Evolutionary conservation across 2,113 vertebrate genomes (phyloP).

Genomic region (Pachypanchax playfairii): DNA sequence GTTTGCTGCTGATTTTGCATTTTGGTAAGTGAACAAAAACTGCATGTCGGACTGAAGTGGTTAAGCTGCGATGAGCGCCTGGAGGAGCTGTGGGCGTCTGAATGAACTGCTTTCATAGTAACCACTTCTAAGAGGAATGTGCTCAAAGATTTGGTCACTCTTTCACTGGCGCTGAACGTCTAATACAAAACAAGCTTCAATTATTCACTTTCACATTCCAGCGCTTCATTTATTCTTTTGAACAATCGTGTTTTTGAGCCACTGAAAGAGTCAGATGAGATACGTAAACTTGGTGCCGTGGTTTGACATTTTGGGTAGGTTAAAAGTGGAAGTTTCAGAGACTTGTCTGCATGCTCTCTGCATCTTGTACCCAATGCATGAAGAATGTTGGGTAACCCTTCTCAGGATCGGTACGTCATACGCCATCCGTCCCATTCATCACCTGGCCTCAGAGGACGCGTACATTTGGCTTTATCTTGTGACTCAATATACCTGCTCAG

Average conservation of each 20-base stretch:
- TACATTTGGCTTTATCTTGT: slow-evolving; percentile 18
- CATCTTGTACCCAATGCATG: slow-evolving; percentile 77
- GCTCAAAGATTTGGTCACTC: slow-evolving; percentile 68
- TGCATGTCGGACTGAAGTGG: slow-evolving; percentile 85
- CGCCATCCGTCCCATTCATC: slow-evolving; percentile 49
- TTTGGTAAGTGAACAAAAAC: slow-evolving; percentile 84
- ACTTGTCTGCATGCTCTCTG: slow-evolving; percentile 77
- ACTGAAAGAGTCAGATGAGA: slow-evolving; percentile 76
- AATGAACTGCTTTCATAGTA: slow-evolving; percentile 73
- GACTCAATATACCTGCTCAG: slow-evolving; percentile 31
- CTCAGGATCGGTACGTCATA: slow-evolving; percentile 37
- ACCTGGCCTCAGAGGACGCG: slow-evolving; percentile 27
- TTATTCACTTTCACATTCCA: background rate
- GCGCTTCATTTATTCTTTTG: background rate
- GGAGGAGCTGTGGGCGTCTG: slow-evolving; percentile 55
- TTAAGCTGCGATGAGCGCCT: slow-evolving; percentile 68
- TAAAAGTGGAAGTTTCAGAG: slow-evolving; percentile 24
- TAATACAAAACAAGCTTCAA: slow-evolving; percentile 8
- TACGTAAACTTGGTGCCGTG: slow-evolving; percentile 28
- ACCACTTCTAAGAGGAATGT: slow-evolving; percentile 66
- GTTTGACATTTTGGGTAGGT: slow-evolving; percentile 42
- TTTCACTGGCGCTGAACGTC: slow-evolving; percentile 78
- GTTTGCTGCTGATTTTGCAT: slow-evolving; percentile 86
- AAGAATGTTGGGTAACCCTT: slow-evolving; percentile 29
- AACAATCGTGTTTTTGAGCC: slow-evolving; percentile 48